Evolutionary conservation across 92 coral and sea anemone genomes (phyloP), one percentile per base, ranked within the genome.

Genomic region (Nematostella vectensis): DNA sequence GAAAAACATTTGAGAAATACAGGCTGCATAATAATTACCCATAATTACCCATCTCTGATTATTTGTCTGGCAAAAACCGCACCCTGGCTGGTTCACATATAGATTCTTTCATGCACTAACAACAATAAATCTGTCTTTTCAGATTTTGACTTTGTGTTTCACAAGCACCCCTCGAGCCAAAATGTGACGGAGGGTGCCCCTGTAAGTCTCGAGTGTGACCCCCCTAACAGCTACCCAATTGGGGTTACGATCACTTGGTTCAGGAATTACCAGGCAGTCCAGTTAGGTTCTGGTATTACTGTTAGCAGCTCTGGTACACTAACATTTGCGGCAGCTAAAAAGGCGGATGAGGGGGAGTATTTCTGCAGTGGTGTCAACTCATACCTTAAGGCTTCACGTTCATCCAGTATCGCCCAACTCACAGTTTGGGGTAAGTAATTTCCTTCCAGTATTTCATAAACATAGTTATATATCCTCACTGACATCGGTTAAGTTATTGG

Each of bases 321-420:
- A 52, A 69, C 61, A 10, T 62, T 91, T 21, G 47, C 47, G 13
- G 75, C 84, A 3, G 65, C 82, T 24, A 74, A 74, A 50, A 91
- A 91, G 20, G 62, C 93, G 8, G 98, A 91, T 58, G 91, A 91
- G 68, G 98, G 96, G n/a, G 64, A 57, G 16, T 91, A 85, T 64
- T 77, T 91, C 70, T 91, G 98, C 29, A 88, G 78, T 59, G 98
- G 78, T 24, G 69, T 51, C 10, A 91, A 91, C 61, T 48, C 50
- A 21, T 23, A 53, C 4, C 44, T 79, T 29, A 31, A 38, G 0
- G 77, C 63, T 13, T 68, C 80, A 25, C 78, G 98, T 30, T 54
- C 98, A 4, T 91, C 98, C 0, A 31, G 29, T 2, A 25, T 52
- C 28, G 98, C 95, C 25, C 38, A 29, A 29, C 47, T 91, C 4